Base-by-base conservation (phyloP, 2,113 vertebrate species). In the Ctenodactylus gundi region DNA sequence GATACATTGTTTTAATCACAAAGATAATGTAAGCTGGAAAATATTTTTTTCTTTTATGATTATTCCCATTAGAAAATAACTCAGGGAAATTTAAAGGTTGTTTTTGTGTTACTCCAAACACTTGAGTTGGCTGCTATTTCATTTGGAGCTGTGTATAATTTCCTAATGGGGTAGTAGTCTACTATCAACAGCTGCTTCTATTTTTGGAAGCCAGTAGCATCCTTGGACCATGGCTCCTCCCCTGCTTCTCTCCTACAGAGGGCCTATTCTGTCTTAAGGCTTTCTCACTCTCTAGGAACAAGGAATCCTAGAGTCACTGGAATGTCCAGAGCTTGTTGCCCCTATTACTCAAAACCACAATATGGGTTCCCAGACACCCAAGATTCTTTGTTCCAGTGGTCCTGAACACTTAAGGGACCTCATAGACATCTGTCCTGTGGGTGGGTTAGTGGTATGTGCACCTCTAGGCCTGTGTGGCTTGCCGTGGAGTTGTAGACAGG, bases 1-100 rank as follows among this genome's bases (percentile, higher is more conserved):
- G 23, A 21, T 80, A 81, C 80, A 57, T 88, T 82, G 31, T 44
- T 94, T 92, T 77, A 95, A 62, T 92, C 70, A 70, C 17, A 6
- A 77, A 94, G 83, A 89, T 57, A 70, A 84, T 81, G 92, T 94
- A 62, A 86, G 34, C 7, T 80, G 88, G 60, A 88, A 83, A 73
- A 49, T 65, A 64, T 82, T 91, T 76, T 75, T 92, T 82, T 84
- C 64, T 70, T 75, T 91, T 83, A 93, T 87, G 41, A 13, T 57
- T 7, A 46, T 23, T 20, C 78, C 9, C 27, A 49, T 58, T 80
- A 65, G 67, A 46, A 92, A 92, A 57, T 57, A 57, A 68, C 29
- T 93, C 49, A 57, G n/a, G 36, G 31, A 80, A 84, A 85, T 93
- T 57, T 77, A 83, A 83, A 76, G n/a, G 29, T 75, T 94, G 53